Percentiles rank a stretch among this genome's conserved stretches.
Conservation (phyloP, 2,797 vertebrate genomes). For the Sebastes matsubarae region DNA sequence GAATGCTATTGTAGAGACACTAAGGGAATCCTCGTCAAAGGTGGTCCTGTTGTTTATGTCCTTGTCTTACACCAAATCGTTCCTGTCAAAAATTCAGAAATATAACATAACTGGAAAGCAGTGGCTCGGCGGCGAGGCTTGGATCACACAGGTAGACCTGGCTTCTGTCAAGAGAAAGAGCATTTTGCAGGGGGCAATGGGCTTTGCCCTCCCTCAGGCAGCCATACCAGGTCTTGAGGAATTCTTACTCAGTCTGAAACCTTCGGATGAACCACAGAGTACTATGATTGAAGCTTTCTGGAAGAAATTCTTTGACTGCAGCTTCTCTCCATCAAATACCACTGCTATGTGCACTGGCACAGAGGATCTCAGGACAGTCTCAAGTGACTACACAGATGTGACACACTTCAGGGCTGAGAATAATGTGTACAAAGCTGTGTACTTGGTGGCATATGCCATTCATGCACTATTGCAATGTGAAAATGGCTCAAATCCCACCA, state of each 20-base stretch:
- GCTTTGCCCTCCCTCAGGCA: slow-evolving; percentile 67
- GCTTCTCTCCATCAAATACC: slow-evolving; percentile 49
- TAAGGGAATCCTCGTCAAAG: slow-evolving; percentile 61
- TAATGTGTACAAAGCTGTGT: slow-evolving; percentile 76
- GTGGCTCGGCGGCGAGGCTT: slow-evolving; percentile 66
- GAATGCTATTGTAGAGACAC: neutral
- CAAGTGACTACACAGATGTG: slow-evolving; percentile 70
- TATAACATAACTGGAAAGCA: slow-evolving; percentile 73
- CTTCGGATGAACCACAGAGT: slow-evolving; percentile 60
- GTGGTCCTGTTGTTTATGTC: slow-evolving; percentile 70
- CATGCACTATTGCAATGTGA: slow-evolving; percentile 67
- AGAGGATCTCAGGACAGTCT: slow-evolving; percentile 67
- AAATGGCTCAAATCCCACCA: slow-evolving; percentile 67
- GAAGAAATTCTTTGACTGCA: slow-evolving; percentile 15
- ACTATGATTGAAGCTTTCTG: slow-evolving; percentile 32
- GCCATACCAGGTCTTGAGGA: slow-evolving; percentile 60
- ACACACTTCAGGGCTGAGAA: slow-evolving; percentile 63
- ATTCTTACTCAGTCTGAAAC: slow-evolving; percentile 67
- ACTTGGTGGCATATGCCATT: slow-evolving; percentile 68
- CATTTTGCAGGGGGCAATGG: slow-evolving; percentile 66
- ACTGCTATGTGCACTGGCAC: slow-evolving; percentile 58
- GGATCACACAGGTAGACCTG: slow-evolving; percentile 66
- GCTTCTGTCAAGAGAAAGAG: slow-evolving; percentile 43
- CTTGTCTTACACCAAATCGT: slow-evolving; percentile 21
- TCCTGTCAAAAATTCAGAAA: slow-evolving; percentile 43